Percentiles rank a stretch among this genome's conserved stretches.
Conservation (phyloP, 1,140 invertebrate species). For the Leucophenga varia region DNA sequence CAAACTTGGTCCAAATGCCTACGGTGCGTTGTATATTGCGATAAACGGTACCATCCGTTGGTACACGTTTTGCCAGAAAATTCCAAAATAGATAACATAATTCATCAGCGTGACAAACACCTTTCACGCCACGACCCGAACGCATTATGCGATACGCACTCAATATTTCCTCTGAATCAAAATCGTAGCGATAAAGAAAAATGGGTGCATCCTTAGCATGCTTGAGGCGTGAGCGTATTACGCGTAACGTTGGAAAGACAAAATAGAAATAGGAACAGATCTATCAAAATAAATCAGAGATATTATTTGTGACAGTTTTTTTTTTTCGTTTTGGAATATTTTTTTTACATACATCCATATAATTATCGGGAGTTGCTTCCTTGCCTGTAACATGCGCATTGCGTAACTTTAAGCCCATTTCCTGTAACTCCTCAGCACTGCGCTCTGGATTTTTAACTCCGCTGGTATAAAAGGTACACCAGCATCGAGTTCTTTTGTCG, state of each 20-base stretch:
- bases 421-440: slow-evolving; percentile 20
- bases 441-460: slow-evolving; percentile 24
- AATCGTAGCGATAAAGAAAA: slow-evolving; percentile 57
- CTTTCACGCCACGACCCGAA: slow-evolving; percentile 32
- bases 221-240: slow-evolving; percentile 34
- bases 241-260: slow-evolving; percentile 24
- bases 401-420: slow-evolving; percentile 26
- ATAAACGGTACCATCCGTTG: slow-evolving; percentile 33
- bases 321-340: too few species aligned
- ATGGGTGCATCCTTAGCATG: slow-evolving; percentile 44
- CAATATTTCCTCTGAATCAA: slow-evolving; percentile 43
- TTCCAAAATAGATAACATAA: slow-evolving; percentile 65
- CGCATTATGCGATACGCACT: slow-evolving; percentile 42
- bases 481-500: slow-evolving; percentile 34
- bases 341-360: slow-evolving; percentile 41
- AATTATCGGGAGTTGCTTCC: slow-evolving; percentile 33
- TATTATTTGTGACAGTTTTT: slow-evolving; percentile 18
- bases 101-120: slow-evolving; percentile 65
- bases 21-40: slow-evolving; percentile 45
- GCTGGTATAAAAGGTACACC: slow-evolving; percentile 34
- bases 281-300: background rate
- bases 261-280: background rate
- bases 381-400: slow-evolving; percentile 34
- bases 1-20: slow-evolving; percentile 56
- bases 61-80: slow-evolving; percentile 38